A percentile compares a stretch with the other conserved stretches of the same genome.
Conservation (phyloP, 2,797 vertebrate species). For the Myioborus miniatus region DNA sequence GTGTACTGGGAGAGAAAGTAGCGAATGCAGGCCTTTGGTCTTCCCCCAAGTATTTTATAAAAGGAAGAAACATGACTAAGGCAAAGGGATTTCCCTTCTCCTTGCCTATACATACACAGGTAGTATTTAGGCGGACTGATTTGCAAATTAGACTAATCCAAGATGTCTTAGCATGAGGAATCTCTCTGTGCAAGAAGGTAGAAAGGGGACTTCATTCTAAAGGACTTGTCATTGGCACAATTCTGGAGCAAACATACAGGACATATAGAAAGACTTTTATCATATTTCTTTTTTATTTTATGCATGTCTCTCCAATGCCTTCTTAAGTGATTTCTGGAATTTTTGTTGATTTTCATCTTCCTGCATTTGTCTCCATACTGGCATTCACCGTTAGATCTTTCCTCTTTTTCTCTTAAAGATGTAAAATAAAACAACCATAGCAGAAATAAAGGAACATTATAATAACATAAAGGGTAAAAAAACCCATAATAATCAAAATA, state of each 20-base stretch:
- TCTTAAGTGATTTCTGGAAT: neutral
- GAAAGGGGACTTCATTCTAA: neutral
- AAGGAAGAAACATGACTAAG: neutral
- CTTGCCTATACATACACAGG: neutral
- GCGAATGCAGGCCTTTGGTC: neutral
- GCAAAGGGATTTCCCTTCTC: neutral
- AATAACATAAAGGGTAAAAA: neutral
- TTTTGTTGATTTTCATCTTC: neutral
- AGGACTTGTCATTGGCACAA: neutral
- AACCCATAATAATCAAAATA: neutral
- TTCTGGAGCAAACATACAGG: neutral
- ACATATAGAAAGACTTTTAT: neutral
- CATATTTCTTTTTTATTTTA: neutral
- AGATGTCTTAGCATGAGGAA: neutral
- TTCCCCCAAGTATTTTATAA: neutral
- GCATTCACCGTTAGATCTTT: neutral
- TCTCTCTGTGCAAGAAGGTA: neutral
- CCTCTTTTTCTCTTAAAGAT: neutral
- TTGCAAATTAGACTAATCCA: neutral
- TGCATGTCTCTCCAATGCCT: neutral
- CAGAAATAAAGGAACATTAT: neutral
- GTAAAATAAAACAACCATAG: neutral
- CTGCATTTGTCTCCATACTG: neutral
- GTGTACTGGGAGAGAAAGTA: neutral
- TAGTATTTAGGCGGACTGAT: neutral